Conservation (phyloP, 2,113 vertebrate genomes). For the Machaerirhynchus nigripectus region DNA sequence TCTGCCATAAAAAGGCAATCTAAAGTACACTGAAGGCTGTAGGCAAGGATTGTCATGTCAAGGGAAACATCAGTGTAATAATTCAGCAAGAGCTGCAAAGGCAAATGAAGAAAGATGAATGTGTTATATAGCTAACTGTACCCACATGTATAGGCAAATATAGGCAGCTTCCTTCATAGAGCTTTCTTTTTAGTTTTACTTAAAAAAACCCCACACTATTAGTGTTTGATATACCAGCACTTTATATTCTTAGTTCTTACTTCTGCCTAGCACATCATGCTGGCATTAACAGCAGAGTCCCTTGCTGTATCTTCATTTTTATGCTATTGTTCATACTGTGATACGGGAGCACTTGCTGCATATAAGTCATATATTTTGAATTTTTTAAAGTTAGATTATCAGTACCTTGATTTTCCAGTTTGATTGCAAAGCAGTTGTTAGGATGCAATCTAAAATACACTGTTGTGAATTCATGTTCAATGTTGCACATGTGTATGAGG, state of each 20-base stretch:
- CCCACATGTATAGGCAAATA: background rate
- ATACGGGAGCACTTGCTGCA: background rate
- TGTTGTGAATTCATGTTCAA: background rate
- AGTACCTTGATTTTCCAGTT: background rate
- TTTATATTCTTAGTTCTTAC: background rate
- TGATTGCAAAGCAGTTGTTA: background rate
- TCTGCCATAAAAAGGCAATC: background rate
- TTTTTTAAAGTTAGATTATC: background rate
- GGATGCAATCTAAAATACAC: background rate
- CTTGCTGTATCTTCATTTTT: background rate
- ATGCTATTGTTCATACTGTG: background rate
- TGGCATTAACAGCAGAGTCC: background rate
- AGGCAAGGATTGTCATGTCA: background rate
- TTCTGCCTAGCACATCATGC: background rate
- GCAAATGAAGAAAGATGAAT: background rate
- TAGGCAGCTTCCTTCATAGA: background rate
- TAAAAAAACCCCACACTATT: background rate
- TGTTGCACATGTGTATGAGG: background rate
- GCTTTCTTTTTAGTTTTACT: background rate
- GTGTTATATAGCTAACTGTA: background rate
- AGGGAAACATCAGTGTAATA: background rate
- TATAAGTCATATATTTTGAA: background rate
- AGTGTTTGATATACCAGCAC: background rate
- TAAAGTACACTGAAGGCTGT: background rate
- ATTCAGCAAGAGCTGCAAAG: background rate